Percentiles rank a stretch among this genome's conserved stretches.
Conservation (phyloP, 37 sponge, comb jelly and placozoan genomes). For the Halisarca cf. caerulea region DNA sequence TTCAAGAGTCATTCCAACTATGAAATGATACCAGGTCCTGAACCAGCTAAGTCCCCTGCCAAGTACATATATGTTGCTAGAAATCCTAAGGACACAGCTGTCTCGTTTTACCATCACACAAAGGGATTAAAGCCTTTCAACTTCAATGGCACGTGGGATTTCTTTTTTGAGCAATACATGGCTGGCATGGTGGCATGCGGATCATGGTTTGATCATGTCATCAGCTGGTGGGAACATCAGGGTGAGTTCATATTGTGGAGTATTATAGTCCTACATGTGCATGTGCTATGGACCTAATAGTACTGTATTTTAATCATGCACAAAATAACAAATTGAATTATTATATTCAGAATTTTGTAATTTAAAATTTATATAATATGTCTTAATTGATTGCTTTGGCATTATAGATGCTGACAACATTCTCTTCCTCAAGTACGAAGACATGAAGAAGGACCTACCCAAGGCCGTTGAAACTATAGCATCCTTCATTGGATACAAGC, state of each 20-base stretch:
- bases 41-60: conserved; percentile 17
- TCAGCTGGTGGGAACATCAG: conserved; percentile 46
- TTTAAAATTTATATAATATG: too few species aligned
- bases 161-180: conserved; percentile 33
- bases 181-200: background rate
- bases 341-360: background rate
- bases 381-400: background rate
- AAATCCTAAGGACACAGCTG: conserved; percentile 39
- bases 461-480: conserved; percentile 17
- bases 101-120: conserved; percentile 5
- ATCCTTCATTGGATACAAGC: conserved; percentile 32
- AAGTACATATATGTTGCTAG: conserved; percentile 45
- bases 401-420: conserved; percentile 40
- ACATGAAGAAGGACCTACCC: conserved; percentile 53
- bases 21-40: conserved; percentile 12
- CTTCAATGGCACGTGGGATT: conserved; percentile 1
- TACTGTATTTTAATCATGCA: background rate
- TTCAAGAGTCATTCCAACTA: conserved; percentile 33
- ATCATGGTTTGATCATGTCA: conserved; percentile 25
- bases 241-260: background rate
- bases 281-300: too few species aligned
- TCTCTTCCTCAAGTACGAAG: conserved; percentile 62
- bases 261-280: too few species aligned
- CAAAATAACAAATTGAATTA: background rate
- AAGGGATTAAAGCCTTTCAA: background rate